Conservation (phyloP, 1,140 invertebrate species). For the Achroia grisella region DNA sequence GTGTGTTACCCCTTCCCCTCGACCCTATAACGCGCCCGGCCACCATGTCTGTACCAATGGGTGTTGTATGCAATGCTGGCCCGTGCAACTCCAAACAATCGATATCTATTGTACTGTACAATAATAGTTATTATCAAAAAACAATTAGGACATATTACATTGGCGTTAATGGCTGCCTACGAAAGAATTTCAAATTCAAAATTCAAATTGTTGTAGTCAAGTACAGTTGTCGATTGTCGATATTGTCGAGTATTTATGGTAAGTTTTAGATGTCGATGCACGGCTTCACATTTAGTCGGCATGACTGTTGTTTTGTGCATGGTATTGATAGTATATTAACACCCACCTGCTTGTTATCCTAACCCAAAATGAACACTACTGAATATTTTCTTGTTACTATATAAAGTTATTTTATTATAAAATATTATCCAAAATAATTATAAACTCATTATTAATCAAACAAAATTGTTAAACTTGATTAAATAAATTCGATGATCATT, state of each 20-base stretch:
- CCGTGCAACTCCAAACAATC: slow-evolving; percentile 57
- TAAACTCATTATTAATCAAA: no score
- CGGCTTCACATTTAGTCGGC: slow-evolving; percentile 41
- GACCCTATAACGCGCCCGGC: slow-evolving; percentile 13
- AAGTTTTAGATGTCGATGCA: slow-evolving; percentile 50
- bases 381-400: not conserved
- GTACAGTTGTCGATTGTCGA: slow-evolving; percentile 69
- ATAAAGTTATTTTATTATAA: no score
- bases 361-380: slow-evolving; percentile 30
- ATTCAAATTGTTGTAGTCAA: slow-evolving; percentile 49
- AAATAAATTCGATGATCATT: no score
- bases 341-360: slow-evolving; percentile 38
- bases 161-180: slow-evolving; percentile 68
- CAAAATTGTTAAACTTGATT: no score
- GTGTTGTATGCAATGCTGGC: slow-evolving; percentile 67
- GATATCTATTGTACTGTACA: slow-evolving; percentile 61
- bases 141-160: slow-evolving; percentile 20
- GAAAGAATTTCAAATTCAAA: slow-evolving; percentile 64
- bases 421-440: no score
- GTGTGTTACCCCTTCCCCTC: slow-evolving; percentile 15
- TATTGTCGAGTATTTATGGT: slow-evolving; percentile 65
- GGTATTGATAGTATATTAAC: slow-evolving; percentile 7
- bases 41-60: slow-evolving; percentile 37
- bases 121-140: not conserved
- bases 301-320: slow-evolving; percentile 22